Base-by-base conservation (phyloP, 1,140 invertebrate genomes). In the Caenorhabditis brenneri region DNA sequence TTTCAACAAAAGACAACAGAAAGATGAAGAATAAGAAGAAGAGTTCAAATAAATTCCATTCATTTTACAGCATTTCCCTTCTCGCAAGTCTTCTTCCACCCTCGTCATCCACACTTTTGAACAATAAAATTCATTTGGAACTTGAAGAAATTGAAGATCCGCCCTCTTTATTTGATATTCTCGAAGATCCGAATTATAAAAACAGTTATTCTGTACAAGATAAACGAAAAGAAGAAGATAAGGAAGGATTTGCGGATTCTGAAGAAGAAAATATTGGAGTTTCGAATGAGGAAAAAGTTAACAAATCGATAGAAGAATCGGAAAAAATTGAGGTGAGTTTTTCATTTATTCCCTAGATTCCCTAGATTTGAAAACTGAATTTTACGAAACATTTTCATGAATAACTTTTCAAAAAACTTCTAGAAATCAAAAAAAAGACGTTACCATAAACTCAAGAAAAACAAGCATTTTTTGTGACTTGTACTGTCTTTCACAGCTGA, bases 1-100 rank as follows among this genome's bases (percentile, higher is more conserved):
- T 55, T 27, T 55, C 24, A 27, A 27, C 53, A 55, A 55, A 55
- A 55, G 53, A 55, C 53, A 55, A 55, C 22, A 27, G 15, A 55
- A 19, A 15, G 31, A 10, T 27, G 6, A 6, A 36, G 31, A 22
- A n/a, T 3, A 65, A 55, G 6, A 6, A 36, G 31, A 22, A n/a
- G 12, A 65, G 29, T 65, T 36, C 58, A 33, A 65, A 65, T 65
- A 65, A 74, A 74, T 42, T 74, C 65, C 36, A 74, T 74, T 74
- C 65, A 74, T 74, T 74, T 74, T 74, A 42, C 65, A 74, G 65
- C 65, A 42, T 74, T 74, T 74, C 65, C 65, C 65, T 74, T 39
- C 65, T 74, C 22, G 33, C 65, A 42, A 74, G 65, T 27, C 65
- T 74, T 74, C 65, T 74, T 24, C 65, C 65, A 22, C 33, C 29